Evolutionary conservation across 2,888 invertebrate species (phyloP).

Genomic region (Harpagoxenus sublaevis): DNA sequence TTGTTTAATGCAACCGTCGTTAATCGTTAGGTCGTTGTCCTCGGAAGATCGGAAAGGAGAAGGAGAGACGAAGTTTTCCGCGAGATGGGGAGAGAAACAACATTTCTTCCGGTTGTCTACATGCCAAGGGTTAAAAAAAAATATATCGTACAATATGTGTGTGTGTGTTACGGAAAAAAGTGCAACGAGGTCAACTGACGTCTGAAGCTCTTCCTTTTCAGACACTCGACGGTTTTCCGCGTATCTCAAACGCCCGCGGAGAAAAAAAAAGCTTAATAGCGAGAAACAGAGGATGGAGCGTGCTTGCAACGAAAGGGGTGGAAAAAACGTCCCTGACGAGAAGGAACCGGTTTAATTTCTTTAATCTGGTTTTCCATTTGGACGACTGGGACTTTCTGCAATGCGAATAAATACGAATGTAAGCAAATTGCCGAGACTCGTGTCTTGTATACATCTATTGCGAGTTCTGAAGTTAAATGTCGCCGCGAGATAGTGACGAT

Average conservation of each 20-base stretch:
- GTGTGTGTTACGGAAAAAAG: conserved; percentile 63
- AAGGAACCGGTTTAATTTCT: conserved; percentile 29
- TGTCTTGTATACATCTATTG: not conserved
- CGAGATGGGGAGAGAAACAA: conserved; percentile 52
- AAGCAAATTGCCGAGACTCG: not conserved
- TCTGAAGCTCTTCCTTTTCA: conserved; percentile 6
- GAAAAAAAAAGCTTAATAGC: conserved; percentile 17
- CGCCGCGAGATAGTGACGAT: not conserved
- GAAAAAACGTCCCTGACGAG: not conserved
- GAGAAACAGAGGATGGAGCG: not conserved
- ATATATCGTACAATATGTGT: conserved; percentile 52
- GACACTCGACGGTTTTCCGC: conserved; percentile 10
- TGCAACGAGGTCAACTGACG: conserved; percentile 68
- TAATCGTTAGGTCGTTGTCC: conserved; percentile 61
- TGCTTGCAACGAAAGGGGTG: not conserved
- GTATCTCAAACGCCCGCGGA: not conserved
- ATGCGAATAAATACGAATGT: conserved; percentile 23
- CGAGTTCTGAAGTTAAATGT: not conserved
- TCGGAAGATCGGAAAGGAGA: conserved; percentile 46
- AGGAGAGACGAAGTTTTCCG: conserved; percentile 57
- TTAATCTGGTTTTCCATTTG: conserved; percentile 6
- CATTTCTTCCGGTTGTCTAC: conserved; percentile 39
- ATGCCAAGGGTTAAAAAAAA: conserved; percentile 9
- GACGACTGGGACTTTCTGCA: not conserved
- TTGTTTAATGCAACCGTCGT: conserved; percentile 66